These are phyloP conservation scores for Parapsyche elsis DNA, from an alignment of 1,140 invertebrate species.

Conservation along the genomic window DNA sequence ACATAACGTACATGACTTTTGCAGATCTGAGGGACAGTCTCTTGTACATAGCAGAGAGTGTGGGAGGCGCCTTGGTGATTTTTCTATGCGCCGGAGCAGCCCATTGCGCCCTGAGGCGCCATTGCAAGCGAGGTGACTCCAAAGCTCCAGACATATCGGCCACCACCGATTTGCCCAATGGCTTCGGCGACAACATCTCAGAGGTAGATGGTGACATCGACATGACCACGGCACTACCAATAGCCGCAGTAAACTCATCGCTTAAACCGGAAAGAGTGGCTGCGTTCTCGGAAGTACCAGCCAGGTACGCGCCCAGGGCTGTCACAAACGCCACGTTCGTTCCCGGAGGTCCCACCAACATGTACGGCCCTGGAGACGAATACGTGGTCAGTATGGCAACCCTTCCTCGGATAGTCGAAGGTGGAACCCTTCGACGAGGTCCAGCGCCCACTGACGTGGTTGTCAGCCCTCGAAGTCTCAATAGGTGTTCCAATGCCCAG, in stretches of 20 bases:
- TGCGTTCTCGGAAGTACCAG: slow-evolving; percentile 62
- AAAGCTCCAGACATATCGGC: slow-evolving; percentile 67
- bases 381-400: slow-evolving; percentile 59
- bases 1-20: no score
- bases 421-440: slow-evolving; percentile 64
- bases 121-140: slow-evolving; percentile 59
- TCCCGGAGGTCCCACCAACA: slow-evolving; percentile 64
- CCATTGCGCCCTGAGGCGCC: slow-evolving; percentile 60
- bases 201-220: slow-evolving; percentile 68
- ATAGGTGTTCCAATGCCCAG: slow-evolving; percentile 67
- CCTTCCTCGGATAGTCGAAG: slow-evolving; percentile 65
- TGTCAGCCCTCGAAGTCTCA: slow-evolving; percentile 66
- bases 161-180: slow-evolving; percentile 66
- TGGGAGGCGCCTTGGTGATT: slow-evolving; percentile 59
- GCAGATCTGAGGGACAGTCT: slow-evolving; percentile 50
- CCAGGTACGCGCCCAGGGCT: slow-evolving; percentile 63
- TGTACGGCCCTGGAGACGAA: slow-evolving; percentile 67
- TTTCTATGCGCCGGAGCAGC: slow-evolving; percentile 60
- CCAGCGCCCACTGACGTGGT: slow-evolving; percentile 65
- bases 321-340: slow-evolving; percentile 65
- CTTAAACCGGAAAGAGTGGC: slow-evolving; percentile 63
- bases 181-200: slow-evolving; percentile 68
- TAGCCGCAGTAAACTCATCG: slow-evolving; percentile 63
- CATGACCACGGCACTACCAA: slow-evolving; percentile 64
- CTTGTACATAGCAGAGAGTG: slow-evolving; percentile 64